Conservation (phyloP, 2,113 vertebrate species). For the Crocuta crocuta region DNA sequence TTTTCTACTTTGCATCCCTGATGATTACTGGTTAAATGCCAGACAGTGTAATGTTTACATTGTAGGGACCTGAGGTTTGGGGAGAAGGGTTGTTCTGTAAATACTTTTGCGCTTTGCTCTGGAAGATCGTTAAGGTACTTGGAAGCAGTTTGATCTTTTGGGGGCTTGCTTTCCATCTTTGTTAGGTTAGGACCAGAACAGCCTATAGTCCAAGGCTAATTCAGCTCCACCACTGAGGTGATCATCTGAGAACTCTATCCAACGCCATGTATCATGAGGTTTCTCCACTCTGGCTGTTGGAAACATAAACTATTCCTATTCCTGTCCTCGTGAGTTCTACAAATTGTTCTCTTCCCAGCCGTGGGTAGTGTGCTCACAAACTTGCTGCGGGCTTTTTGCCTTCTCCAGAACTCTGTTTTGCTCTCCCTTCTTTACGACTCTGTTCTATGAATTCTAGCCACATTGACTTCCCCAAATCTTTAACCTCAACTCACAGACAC, state of each 20-base stretch:
- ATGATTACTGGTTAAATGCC: not conserved
- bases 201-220: not conserved
- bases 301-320: not conserved
- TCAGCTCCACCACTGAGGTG: not conserved
- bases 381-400: not conserved
- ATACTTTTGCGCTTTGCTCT: not conserved
- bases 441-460: not conserved
- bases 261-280: not conserved
- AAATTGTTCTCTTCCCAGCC: too few relatives aligned
- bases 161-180: not conserved
- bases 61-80: not conserved
- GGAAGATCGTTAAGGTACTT: not conserved
- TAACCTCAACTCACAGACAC: not conserved
- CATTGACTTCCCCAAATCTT: not conserved
- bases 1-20: not conserved
- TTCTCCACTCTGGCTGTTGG: not conserved
- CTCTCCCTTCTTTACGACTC: not conserved
- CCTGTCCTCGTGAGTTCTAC: too few relatives aligned
- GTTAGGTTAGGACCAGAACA: not conserved
- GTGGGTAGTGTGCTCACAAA: not conserved
- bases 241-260: not conserved
- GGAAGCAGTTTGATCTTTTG: not conserved
- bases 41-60: not conserved
- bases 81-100: not conserved
- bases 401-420: not conserved